These are phyloP conservation scores for Porites lobata DNA, from an alignment of 92 coral and sea anemone species.

Conservation along the genomic window DNA sequence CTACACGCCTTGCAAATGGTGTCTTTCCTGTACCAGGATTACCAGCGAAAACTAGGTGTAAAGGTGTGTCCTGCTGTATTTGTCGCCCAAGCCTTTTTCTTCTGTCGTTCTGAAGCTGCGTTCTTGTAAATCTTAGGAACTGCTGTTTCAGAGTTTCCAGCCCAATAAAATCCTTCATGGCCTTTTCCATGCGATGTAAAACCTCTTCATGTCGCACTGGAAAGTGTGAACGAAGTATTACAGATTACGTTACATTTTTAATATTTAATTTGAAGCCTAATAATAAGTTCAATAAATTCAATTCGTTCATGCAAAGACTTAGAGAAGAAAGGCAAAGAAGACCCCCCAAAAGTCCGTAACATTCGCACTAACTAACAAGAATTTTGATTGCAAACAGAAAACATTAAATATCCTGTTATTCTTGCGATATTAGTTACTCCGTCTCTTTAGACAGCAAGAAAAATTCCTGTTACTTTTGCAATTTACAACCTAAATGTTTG, in stretches of 20 bases:
- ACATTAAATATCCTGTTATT: too few species aligned
- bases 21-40: conserved; percentile 61
- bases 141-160: conserved; percentile 36
- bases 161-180: conserved; percentile 29
- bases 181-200: conserved; percentile 1
- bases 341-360: too few species aligned
- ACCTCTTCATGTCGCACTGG: conserved; percentile 18
- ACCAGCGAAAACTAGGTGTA: conserved; percentile 51
- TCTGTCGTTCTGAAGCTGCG: conserved; percentile 33
- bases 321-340: too few species aligned
- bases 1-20: conserved; percentile 44
- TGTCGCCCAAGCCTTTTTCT: conserved; percentile 21
- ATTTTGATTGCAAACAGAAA: too few species aligned
- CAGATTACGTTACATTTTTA: too few species aligned
- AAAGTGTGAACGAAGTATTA: background rate
- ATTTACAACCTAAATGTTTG: background rate
- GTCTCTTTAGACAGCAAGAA: too few species aligned
- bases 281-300: too few species aligned
- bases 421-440: too few species aligned
- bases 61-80: background rate
- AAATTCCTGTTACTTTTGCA: too few species aligned
- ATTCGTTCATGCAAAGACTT: too few species aligned
- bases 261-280: too few species aligned
- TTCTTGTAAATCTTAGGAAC: conserved; percentile 33
- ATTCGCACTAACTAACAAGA: too few species aligned